These are phyloP conservation scores for Eilema griseolum DNA, from an alignment of 2,888 invertebrate species.

Conservation along the genomic window DNA sequence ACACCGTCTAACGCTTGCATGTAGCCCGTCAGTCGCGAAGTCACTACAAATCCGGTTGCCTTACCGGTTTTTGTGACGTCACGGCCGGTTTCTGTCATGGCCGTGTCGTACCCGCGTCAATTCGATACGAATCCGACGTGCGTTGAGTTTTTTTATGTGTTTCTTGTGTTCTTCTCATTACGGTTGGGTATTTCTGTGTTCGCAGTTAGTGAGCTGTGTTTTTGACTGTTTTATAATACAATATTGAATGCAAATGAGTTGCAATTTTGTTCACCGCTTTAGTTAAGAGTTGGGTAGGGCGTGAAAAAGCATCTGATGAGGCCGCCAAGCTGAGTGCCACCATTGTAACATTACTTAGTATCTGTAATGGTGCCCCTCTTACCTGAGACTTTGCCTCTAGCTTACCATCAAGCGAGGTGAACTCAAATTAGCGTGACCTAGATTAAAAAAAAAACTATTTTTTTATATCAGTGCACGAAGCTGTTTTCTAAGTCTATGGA, in stretches of 20 bases:
- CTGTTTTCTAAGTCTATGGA: too few relatives aligned
- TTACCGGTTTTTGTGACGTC: conserved; percentile 50
- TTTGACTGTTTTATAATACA: not conserved
- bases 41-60: conserved; percentile 49
- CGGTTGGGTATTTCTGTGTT: conserved; percentile 20
- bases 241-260: conserved; percentile 1
- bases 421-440: too few relatives aligned
- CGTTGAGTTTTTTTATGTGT: conserved; percentile 49
- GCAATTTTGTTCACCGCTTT: not conserved
- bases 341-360: too few relatives aligned
- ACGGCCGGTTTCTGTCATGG: conserved; percentile 41
- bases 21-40: conserved; percentile 45
- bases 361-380: too few relatives aligned
- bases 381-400: too few relatives aligned
- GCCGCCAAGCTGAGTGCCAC: too few relatives aligned
- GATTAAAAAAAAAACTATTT: too few relatives aligned
- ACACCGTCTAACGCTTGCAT: conserved; percentile 34
- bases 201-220: conserved; percentile 11
- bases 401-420: too few relatives aligned
- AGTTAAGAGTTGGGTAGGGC: not conserved
- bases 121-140: conserved; percentile 36
- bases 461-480: too few relatives aligned
- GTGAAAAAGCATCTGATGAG: too few relatives aligned
- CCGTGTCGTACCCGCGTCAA: conserved; percentile 45
- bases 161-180: conserved; percentile 45